Evolutionary conservation across 1,140 invertebrate genomes (phyloP).

Genomic region (Panulirus ornatus): DNA sequence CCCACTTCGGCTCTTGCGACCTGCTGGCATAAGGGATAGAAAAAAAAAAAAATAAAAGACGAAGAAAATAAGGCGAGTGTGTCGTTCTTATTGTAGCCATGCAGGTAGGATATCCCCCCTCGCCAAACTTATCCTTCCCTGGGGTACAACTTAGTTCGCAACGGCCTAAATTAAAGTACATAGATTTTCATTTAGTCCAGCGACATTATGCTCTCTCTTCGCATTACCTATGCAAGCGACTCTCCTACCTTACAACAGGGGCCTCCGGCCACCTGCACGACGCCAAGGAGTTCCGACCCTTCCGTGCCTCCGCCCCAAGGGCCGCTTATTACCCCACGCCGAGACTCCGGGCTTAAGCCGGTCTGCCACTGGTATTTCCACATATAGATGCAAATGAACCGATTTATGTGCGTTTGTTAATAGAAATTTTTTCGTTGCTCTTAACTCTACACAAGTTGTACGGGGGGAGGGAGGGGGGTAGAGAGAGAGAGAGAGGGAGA

Average conservation of each 20-base stretch:
- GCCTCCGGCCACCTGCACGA: neutral
- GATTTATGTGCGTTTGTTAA: conserved; percentile 73
- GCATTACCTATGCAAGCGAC: conserved; percentile 69
- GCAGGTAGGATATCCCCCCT: conserved; percentile 57
- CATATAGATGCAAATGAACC: conserved; percentile 71
- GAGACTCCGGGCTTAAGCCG: conserved; percentile 32
- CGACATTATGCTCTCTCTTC: conserved; percentile 68
- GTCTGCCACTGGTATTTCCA: conserved; percentile 63
- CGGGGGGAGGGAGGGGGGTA: neutral
- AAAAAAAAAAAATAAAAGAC: neutral
- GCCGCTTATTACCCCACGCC: neutral
- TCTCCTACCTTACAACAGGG: conserved; percentile 13
- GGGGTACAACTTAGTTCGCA: conserved; percentile 67
- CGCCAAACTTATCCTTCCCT: conserved; percentile 63
- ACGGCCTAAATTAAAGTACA: conserved; percentile 67
- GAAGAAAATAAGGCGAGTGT: neutral
- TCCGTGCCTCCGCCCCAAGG: conserved; percentile 1
- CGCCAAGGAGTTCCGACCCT: conserved; percentile 20
- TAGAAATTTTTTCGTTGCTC: conserved; percentile 68
- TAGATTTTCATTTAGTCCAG: conserved; percentile 68
- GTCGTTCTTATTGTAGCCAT: neutral
- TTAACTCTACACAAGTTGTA: conserved; percentile 64
- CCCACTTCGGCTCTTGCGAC: conserved; percentile 20
- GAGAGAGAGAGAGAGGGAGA: neutral
- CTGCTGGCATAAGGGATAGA: conserved; percentile 11